A percentile compares a stretch with the other conserved stretches of the same genome.
Evolutionary conservation across 2,888 invertebrate species (phyloP).

Genomic region (Meloe dianella): DNA sequence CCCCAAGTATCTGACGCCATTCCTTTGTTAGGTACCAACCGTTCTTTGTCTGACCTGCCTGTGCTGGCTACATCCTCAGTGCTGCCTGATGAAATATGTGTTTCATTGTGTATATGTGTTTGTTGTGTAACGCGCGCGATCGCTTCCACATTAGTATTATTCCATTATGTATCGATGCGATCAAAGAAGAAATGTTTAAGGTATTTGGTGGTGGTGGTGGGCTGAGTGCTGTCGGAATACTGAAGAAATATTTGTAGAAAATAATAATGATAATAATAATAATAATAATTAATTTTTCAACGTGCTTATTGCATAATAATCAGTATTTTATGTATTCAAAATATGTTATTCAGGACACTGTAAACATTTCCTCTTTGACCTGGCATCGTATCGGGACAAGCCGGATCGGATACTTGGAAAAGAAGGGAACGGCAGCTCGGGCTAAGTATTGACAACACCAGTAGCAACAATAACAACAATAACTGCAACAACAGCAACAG

Average conservation of each 20-base stretch:
- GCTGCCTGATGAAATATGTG: constrained; percentile 59
- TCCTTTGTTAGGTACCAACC: constrained; percentile 93
- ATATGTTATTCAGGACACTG: constrained; percentile 41
- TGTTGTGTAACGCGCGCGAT: constrained; percentile 56
- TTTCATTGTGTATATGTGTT: constrained; percentile 60
- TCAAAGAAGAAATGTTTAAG: constrained; percentile 61
- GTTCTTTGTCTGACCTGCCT: constrained; percentile 62
- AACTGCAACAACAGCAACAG: neutral
- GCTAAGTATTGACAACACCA: constrained; percentile 7
- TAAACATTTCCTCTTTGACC: constrained; percentile 60
- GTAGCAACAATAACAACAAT: neutral
- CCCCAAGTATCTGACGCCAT: constrained; percentile 99
- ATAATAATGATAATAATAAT: constrained; percentile 16
- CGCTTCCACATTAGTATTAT: constrained; percentile 37
- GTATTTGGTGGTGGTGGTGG: constrained; percentile 48
- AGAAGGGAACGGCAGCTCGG: constrained; percentile 41
- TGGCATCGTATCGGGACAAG: constrained; percentile 52
- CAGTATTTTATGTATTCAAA: constrained; percentile 18
- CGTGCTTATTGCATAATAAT: neutral
- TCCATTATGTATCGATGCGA: constrained; percentile 45
- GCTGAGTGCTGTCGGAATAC: constrained; percentile 47
- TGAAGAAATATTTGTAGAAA: neutral
- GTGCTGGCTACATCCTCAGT: constrained; percentile 60
- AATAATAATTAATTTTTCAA: constrained; percentile 41
- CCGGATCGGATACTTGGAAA: constrained; percentile 60